phyloP scores from a whole-genome alignment of 2,797 vertebrate genomes.

The Paramormyrops hopkinsi region DNA sequence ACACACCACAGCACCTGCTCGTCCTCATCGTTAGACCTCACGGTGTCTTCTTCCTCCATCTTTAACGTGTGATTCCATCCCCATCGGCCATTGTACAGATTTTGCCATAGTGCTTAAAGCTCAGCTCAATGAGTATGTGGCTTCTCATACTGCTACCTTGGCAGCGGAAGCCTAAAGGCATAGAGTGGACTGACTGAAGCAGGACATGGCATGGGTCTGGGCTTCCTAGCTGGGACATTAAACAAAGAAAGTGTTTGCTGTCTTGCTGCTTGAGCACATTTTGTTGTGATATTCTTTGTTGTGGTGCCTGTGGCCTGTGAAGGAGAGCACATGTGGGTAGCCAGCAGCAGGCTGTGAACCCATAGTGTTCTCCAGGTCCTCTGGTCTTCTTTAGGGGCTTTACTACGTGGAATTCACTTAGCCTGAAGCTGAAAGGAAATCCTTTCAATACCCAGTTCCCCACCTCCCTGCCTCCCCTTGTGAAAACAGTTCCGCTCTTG shows the following conservation, averaged over 20 bases:
- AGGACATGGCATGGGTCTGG: not conserved
- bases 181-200: not conserved
- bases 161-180: slow-evolving; percentile 47
- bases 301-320: not conserved
- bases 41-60: not conserved
- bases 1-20: not conserved
- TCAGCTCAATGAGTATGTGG: not conserved
- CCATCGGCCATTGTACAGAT: not conserved
- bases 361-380: not conserved
- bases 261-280: not conserved
- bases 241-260: not conserved
- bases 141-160: slow-evolving; percentile 42
- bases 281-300: not conserved
- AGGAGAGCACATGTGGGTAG: not conserved
- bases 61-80: not conserved
- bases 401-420: not conserved
- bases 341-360: not conserved
- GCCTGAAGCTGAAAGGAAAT: not conserved
- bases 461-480: not conserved
- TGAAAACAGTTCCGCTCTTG: not conserved
- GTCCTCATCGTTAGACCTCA: not conserved
- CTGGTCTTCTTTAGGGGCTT: not conserved
- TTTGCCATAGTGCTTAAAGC: not conserved
- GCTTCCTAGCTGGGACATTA: not conserved
- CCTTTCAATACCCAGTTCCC: not conserved